phyloP scores from a whole-genome alignment of 2,888 invertebrate genomes.

The Desoria tigrina region DNA sequence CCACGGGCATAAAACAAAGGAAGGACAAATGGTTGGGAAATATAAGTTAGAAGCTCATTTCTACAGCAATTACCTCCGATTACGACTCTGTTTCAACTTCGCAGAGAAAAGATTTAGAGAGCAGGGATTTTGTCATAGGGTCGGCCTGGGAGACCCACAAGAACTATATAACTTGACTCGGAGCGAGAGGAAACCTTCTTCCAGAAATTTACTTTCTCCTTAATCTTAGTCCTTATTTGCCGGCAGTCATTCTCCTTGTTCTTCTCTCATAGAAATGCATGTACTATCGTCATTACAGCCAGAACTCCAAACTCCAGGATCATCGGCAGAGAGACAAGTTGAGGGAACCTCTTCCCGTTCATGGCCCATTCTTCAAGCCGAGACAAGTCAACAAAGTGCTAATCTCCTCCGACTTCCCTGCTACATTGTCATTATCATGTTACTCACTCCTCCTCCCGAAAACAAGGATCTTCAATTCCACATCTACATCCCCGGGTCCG shows the following conservation, averaged over 20 bases:
- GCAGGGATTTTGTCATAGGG: conserved; percentile 41
- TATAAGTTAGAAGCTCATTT: conserved; percentile 52
- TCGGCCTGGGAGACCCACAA: conserved; percentile 30
- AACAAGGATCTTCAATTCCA: too few relatives aligned
- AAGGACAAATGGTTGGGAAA: conserved; percentile 48
- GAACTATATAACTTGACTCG: too few relatives aligned
- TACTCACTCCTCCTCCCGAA: too few relatives aligned
- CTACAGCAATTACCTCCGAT: conserved; percentile 52
- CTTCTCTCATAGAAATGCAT: too few relatives aligned
- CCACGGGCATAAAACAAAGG: conserved; percentile 44
- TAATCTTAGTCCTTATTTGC: conserved; percentile 4
- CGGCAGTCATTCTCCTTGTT: conserved; percentile 6
- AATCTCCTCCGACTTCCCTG: too few relatives aligned
- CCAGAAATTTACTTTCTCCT: not conserved
- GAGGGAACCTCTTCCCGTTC: not conserved
- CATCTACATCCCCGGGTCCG: too few relatives aligned
- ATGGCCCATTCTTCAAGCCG: not conserved
- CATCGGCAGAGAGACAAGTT: too few relatives aligned
- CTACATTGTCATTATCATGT: too few relatives aligned
- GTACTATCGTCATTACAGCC: too few relatives aligned
- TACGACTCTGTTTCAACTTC: conserved; percentile 45
- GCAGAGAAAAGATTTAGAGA: conserved; percentile 45
- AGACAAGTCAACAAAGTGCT: not conserved
- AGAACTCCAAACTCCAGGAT: too few relatives aligned
- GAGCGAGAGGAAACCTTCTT: too few relatives aligned